Evolutionary conservation across 2,113 vertebrate species (phyloP).

Genomic region (Thalassarche chlororhynchos): DNA sequence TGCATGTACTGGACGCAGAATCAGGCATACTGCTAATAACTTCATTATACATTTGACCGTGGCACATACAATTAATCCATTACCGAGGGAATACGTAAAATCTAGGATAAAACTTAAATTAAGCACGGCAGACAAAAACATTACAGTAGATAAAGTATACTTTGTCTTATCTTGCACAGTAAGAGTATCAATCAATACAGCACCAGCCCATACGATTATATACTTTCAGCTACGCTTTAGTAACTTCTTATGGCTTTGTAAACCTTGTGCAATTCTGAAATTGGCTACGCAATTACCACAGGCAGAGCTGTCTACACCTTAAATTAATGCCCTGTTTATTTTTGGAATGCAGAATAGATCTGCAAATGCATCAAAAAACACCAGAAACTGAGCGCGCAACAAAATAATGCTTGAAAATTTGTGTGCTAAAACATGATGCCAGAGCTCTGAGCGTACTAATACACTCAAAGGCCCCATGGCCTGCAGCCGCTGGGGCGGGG

Average conservation of each 20-base stretch:
- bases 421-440: fast-evolving
- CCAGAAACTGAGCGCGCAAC: background rate
- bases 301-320: background rate
- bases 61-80: background rate
- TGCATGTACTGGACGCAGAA: background rate
- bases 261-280: background rate
- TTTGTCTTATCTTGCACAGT: background rate
- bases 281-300: background rate
- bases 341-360: background rate
- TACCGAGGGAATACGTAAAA: background rate
- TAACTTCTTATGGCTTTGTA: background rate
- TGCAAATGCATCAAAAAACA: background rate
- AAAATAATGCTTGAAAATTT: fast-evolving
- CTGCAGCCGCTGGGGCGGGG: too few species aligned
- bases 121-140: background rate
- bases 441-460: background rate
- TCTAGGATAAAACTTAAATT: background rate
- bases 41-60: background rate
- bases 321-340: background rate
- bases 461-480: fast-evolving
- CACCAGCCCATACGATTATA: background rate
- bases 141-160: background rate
- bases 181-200: background rate
- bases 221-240: background rate
- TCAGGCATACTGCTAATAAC: background rate